Percentiles rank a stretch among this genome's conserved stretches.
Conservation (phyloP, 1,140 invertebrate genomes). For the Bombus waltoni region DNA sequence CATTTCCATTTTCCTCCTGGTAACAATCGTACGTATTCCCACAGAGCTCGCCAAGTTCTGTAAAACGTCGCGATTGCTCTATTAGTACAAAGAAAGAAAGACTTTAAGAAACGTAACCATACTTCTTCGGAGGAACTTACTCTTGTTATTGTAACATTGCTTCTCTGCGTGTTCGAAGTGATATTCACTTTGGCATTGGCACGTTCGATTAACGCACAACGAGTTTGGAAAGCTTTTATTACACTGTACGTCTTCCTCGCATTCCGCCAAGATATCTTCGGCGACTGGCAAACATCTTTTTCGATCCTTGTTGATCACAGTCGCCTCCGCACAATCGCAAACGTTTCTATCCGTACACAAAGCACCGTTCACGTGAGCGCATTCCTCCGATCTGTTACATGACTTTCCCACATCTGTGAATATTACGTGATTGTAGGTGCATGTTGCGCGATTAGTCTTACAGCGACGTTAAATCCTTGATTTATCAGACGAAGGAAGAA, state of each 20-base stretch:
- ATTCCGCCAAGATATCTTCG: conserved; percentile 2
- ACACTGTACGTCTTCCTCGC: conserved; percentile 47
- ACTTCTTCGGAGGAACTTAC: neutral
- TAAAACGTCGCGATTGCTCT: neutral
- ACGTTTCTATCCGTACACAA: conserved; percentile 1
- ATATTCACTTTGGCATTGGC: conserved; percentile 16
- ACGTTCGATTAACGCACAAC: conserved; percentile 22
- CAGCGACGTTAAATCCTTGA: neutral
- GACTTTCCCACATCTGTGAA: conserved; percentile 13
- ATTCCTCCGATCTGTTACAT: conserved; percentile 46
- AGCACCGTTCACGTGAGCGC: conserved; percentile 21
- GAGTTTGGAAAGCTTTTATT: neutral
- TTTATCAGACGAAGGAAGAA: neutral
- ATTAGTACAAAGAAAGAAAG: neutral
- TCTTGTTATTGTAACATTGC: conserved; percentile 28
- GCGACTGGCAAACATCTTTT: conserved; percentile 39
- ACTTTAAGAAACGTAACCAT: too few relatives aligned
- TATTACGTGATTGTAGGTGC: neutral
- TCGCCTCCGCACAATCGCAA: conserved; percentile 32
- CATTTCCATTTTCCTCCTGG: conserved; percentile 20
- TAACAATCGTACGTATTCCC: conserved; percentile 54
- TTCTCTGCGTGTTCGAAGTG: conserved; percentile 41
- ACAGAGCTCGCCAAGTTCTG: conserved; percentile 44
- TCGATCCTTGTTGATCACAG: neutral
- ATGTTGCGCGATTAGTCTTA: neutral